phyloP scores from a whole-genome alignment of 2,797 vertebrate genomes.

The Brachymystax lenok region DNA sequence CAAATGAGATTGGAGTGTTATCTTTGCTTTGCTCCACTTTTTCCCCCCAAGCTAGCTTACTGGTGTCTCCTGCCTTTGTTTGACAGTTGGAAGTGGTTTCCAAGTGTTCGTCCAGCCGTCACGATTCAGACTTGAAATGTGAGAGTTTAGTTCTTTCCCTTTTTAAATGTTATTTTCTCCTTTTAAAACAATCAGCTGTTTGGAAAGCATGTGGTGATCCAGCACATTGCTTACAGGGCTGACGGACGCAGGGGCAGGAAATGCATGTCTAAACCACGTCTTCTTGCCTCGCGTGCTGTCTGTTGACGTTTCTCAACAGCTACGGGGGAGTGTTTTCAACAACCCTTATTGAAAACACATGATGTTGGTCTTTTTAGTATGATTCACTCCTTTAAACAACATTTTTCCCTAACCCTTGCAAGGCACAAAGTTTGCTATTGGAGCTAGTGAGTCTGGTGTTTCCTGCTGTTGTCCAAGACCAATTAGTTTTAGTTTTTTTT shows the following conservation, averaged over 20 bases:
- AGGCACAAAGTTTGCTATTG: neutral
- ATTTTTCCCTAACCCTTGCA: neutral
- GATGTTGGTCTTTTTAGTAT: neutral
- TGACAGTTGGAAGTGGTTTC: slow-evolving; percentile 32
- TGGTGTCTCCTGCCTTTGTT: slow-evolving; percentile 21
- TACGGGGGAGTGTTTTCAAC: neutral
- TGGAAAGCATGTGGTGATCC: slow-evolving; percentile 27
- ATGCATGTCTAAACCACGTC: slow-evolving; percentile 18
- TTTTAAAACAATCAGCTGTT: slow-evolving; percentile 18
- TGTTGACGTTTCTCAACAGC: slow-evolving; percentile 1
- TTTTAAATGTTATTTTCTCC: neutral
- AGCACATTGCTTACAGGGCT: slow-evolving; percentile 24
- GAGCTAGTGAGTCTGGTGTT: too few relatives aligned
- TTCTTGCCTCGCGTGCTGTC: slow-evolving; percentile 4
- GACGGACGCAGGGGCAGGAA: neutral
- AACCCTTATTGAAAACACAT: neutral
- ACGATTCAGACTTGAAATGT: slow-evolving; percentile 22
- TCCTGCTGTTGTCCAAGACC: neutral
- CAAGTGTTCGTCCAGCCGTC: neutral
- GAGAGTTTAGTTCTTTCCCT: slow-evolving; percentile 8
- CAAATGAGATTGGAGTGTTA: neutral
- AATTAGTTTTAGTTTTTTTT: neutral
- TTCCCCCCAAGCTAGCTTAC: neutral
- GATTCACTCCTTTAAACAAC: neutral
- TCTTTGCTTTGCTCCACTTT: neutral